A percentile compares a stretch with the other conserved stretches of the same genome.
Conservation (phyloP, 2,113 vertebrate genomes). For the Corvus hawaiiensis region DNA sequence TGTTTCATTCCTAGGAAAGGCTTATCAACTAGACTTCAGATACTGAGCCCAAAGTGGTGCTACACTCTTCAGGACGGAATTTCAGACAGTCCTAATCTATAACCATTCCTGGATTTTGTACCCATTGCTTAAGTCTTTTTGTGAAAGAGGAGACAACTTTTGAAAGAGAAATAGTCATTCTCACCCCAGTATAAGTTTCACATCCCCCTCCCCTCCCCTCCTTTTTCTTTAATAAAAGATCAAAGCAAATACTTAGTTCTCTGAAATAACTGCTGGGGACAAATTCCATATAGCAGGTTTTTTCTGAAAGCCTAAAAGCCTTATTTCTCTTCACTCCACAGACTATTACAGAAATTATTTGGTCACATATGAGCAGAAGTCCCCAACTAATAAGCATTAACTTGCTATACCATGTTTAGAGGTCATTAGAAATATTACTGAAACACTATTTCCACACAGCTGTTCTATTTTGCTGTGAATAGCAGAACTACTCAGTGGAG, state of each 20-base stretch:
- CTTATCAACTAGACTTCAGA: not conserved
- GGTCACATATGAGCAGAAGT: not conserved
- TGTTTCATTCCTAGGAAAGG: not conserved
- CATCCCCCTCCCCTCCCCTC: rapidly evolving
- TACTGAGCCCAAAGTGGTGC: not conserved
- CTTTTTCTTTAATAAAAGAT: rapidly evolving
- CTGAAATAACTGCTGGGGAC: not conserved
- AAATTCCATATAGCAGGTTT: rapidly evolving
- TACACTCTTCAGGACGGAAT: not conserved
- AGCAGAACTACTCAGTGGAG: not conserved
- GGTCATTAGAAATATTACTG: not conserved
- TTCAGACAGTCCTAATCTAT: not conserved
- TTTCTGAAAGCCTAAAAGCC: not conserved
- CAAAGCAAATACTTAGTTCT: not conserved
- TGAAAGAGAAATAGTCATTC: not conserved
- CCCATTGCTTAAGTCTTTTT: not conserved
- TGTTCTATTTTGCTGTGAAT: not conserved
- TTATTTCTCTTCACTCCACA: not conserved
- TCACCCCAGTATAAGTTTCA: not conserved
- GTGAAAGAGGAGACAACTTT: not conserved
- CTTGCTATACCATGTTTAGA: not conserved
- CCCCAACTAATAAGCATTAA: not conserved
- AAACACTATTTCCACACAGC: not conserved
- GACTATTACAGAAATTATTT: not conserved
- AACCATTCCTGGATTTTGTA: not conserved